phyloP scores from a whole-genome alignment of 2,797 vertebrate species.

The Manis javanica region DNA sequence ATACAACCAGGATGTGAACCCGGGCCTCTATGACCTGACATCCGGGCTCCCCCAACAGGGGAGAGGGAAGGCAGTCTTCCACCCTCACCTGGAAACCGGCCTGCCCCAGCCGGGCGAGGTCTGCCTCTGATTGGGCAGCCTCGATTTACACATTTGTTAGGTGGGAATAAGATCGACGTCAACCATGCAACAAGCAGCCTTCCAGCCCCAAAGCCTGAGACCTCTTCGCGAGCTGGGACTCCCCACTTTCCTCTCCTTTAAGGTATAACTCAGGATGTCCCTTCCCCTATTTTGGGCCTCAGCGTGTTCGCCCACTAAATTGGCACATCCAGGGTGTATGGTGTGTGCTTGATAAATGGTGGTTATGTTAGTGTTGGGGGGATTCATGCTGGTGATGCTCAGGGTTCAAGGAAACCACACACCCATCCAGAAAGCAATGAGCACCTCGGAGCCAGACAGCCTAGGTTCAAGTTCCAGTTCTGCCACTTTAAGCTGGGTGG shows the following conservation, averaged over 20 bases:
- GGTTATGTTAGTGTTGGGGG: fast-evolving
- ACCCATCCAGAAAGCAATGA: neutral
- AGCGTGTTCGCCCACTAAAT: neutral
- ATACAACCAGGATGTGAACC: neutral
- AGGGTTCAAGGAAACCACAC: neutral
- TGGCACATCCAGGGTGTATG: fast-evolving
- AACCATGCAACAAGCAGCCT: no score
- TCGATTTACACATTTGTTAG: neutral
- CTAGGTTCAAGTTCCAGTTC: neutral
- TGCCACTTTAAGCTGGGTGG: neutral
- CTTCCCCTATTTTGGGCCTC: neutral
- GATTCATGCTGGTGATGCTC: neutral
- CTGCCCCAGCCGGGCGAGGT: neutral
- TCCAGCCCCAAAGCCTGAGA: neutral
- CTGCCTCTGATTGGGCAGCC: neutral
- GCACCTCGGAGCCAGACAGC: neutral
- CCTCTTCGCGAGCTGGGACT: neutral
- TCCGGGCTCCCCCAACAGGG: no score
- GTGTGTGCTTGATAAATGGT: fast-evolving
- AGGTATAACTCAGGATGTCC: neutral
- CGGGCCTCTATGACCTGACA: neutral
- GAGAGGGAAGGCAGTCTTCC: neutral
- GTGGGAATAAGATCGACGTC: neutral
- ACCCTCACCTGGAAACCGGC: neutral
- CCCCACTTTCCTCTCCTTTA: neutral